Base-by-base conservation (phyloP, 2,113 vertebrate genomes). In the Cariama cristata region DNA sequence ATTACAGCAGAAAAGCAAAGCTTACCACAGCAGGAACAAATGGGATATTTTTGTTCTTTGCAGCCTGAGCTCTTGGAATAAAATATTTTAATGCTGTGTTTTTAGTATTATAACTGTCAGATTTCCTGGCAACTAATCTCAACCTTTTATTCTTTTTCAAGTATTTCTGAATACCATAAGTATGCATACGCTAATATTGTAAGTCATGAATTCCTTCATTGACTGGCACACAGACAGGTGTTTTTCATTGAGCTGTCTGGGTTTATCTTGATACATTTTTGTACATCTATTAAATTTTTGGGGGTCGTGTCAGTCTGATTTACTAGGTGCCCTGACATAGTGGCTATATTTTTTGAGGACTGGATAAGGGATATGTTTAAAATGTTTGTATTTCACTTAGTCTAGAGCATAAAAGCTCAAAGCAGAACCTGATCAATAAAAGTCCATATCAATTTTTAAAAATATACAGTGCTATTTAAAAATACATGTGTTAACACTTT, bases 211-310 rank as follows among this genome's bases (percentile, higher is more conserved):
- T 91, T 95, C 50, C 12, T 32, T 32, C 44, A 26, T 84, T 81
- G 62, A 91, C 91, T 93, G 88, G 63, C 84, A 93, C 42, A 80
- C 16, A 68, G 86, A 86, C 93, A 93, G 67, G 56, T 90, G 71
- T 92, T 86, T 94, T 87, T 91, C 75, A 62, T 86, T 73, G 90
- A 79, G 66, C 56, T 56, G 38, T 91, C 63, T 93, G 88, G 17
- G 26, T 97, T 96, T 92, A 90, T 93, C 67, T 79, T 84, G 75
- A 74, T 97, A 50, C 40, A 27, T 91, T 96, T 94, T 91, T 95
- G 45, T 49, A 74, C 64, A 71, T 84, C 68, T 74, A 60, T 94
- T 94, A 95, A 96, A 79, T 9, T 30, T 87, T 74, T 15, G 28
- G 55, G 33, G 19, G 71, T 97, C 50, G 32, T 95, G 88, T 93